Evolutionary conservation across 2,888 invertebrate genomes (phyloP).

Genomic region (Cremastinae sp.): DNA sequence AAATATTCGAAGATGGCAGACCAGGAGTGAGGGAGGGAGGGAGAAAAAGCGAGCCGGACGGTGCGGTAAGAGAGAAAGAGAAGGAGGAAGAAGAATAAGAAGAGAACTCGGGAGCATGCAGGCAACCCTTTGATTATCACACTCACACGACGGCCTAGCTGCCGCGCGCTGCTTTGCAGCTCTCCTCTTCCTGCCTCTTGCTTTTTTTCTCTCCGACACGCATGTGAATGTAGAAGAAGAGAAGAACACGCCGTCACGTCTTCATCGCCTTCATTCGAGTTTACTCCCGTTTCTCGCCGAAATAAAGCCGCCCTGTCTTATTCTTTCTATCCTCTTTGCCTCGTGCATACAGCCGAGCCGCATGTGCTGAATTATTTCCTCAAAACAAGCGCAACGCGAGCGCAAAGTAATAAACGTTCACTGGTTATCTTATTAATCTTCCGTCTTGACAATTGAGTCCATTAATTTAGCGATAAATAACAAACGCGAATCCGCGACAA

Average conservation of each 20-base stretch:
- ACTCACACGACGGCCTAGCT: conserved; percentile 63
- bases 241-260: conserved; percentile 66
- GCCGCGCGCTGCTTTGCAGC: conserved; percentile 37
- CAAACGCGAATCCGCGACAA: not conserved
- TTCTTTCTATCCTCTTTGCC: conserved; percentile 7
- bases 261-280: conserved; percentile 65
- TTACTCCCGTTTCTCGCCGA: conserved; percentile 44
- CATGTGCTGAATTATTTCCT: not conserved
- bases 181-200: conserved; percentile 14
- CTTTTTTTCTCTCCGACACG: not conserved
- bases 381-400: not conserved
- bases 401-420: not conserved
- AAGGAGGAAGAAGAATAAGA: conserved; percentile 37
- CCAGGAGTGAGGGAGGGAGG: conserved; percentile 13
- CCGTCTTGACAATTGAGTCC: not conserved
- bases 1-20: conserved; percentile 23
- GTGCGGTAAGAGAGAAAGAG: conserved; percentile 48
- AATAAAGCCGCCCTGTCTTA: conserved; percentile 29
- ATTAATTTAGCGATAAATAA: conserved; percentile 1
- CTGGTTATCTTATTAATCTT: not conserved
- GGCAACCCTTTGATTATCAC: conserved; percentile 71
- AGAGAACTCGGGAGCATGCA: conserved; percentile 62
- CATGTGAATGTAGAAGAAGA: conserved; percentile 39
- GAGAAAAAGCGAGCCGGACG: too few relatives aligned
- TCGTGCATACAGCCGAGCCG: conserved; percentile 4